phyloP scores from a whole-genome alignment of 2,888 invertebrate genomes.

The Griposia aprilina region DNA sequence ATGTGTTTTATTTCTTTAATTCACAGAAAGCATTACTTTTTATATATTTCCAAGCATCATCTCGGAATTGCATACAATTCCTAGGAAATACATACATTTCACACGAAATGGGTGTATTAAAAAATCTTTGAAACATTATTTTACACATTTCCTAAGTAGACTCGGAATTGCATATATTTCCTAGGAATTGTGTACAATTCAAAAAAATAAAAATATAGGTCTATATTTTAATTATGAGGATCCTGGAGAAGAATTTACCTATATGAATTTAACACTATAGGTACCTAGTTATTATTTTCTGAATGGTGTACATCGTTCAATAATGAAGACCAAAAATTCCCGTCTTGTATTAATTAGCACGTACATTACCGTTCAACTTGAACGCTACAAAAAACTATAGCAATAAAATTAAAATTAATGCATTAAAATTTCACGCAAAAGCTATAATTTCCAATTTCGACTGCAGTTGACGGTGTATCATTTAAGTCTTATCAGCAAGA shows the following conservation, averaged over 20 bases:
- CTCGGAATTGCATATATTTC: too few species aligned
- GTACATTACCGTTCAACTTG: slow-evolving; percentile 27
- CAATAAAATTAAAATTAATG: slow-evolving; percentile 56
- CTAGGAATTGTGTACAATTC: too few species aligned
- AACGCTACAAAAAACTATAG: slow-evolving; percentile 44
- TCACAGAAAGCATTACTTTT: too few species aligned
- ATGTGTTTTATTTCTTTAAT: too few species aligned
- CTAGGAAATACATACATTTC: too few species aligned
- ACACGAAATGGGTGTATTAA: too few species aligned
- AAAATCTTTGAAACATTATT: too few species aligned
- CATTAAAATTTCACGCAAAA: slow-evolving; percentile 56
- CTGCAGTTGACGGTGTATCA: slow-evolving; percentile 52
- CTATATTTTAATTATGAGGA: not conserved
- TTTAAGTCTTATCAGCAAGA: slow-evolving; percentile 62
- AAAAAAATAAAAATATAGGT: too few species aligned
- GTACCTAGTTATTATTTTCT: not conserved
- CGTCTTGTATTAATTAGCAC: slow-evolving; percentile 42
- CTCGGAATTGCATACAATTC: too few species aligned
- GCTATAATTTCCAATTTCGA: slow-evolving; percentile 65
- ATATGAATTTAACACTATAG: not conserved
- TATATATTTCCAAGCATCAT: too few species aligned
- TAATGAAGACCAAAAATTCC: slow-evolving; percentile 9
- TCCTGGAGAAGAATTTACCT: not conserved
- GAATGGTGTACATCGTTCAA: not conserved
- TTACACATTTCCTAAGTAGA: too few species aligned